Conservation (phyloP, 2,797 vertebrate species). For the Hydrolagus colliei region DNA sequence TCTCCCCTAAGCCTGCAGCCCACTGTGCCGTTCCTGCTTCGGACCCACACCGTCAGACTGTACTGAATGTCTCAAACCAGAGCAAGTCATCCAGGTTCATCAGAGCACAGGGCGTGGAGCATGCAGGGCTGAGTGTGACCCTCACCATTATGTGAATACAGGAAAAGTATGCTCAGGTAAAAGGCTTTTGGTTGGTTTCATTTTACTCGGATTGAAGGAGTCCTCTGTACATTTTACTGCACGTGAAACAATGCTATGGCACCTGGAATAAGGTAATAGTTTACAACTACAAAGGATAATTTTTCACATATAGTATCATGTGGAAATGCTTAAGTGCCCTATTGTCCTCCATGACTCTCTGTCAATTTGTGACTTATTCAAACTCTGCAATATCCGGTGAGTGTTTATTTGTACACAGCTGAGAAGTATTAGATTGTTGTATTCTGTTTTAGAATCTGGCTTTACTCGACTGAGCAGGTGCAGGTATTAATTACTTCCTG, state of each 20-base stretch:
- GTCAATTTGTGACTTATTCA: too few relatives aligned
- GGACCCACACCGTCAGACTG: slow-evolving; percentile 67
- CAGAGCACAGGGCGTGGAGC: slow-evolving; percentile 48
- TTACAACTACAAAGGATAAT: neutral
- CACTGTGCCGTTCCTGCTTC: slow-evolving; percentile 69
- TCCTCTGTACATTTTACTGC: neutral
- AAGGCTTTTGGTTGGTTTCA: slow-evolving; percentile 36
- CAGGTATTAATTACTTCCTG: too few relatives aligned
- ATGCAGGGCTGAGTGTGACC: slow-evolving; percentile 63
- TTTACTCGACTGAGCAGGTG: too few relatives aligned
- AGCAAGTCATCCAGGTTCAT: slow-evolving; percentile 58
- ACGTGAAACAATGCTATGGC: neutral
- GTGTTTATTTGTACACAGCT: too few relatives aligned
- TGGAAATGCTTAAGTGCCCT: too few relatives aligned
- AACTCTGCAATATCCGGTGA: too few relatives aligned
- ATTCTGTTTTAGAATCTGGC: too few relatives aligned
- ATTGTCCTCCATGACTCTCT: too few relatives aligned
- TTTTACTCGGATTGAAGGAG: slow-evolving; percentile 38
- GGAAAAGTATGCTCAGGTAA: slow-evolving; percentile 69
- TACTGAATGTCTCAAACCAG: slow-evolving; percentile 57
- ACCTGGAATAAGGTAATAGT: neutral
- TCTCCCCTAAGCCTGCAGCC: slow-evolving; percentile 66
- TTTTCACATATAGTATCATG: too few relatives aligned
- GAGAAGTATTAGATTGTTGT: too few relatives aligned
- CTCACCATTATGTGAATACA: slow-evolving; percentile 56